A percentile compares a stretch with the other conserved stretches of the same genome.
phyloP scores from a whole-genome alignment of 2,797 vertebrate genomes.

The Sylvilagus floridanus region DNA sequence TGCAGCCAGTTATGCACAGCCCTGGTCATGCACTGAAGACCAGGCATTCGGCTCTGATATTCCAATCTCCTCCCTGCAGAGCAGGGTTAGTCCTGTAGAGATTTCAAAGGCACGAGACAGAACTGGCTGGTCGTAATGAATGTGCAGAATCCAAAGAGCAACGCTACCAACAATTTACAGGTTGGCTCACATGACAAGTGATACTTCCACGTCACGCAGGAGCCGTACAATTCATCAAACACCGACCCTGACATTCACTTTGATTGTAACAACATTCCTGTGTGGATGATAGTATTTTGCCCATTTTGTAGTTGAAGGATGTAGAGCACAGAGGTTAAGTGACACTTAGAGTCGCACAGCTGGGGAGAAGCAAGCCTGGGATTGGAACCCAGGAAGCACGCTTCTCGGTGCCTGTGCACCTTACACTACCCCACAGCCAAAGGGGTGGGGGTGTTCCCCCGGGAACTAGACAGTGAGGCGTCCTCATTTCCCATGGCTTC shows the following conservation, averaged over 20 bases:
- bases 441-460: not conserved
- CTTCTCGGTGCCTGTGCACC: not conserved
- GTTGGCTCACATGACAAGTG: not conserved
- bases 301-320: not conserved
- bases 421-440: not conserved
- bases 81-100: not conserved
- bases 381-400: not conserved
- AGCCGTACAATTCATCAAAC: not conserved
- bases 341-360: not conserved
- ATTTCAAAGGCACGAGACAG: not conserved
- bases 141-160: not conserved
- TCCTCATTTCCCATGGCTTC: not conserved
- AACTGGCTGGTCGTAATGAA: not conserved
- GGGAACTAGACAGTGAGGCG: not conserved
- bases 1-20: not conserved
- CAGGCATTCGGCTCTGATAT: accelerated
- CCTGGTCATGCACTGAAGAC: not conserved
- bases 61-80: not conserved
- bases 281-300: not conserved
- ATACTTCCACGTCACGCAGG: accelerated
- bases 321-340: not conserved
- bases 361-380: not conserved
- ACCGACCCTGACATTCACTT: not conserved
- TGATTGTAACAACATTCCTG: accelerated
- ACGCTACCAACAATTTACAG: not conserved